Base-by-base conservation (phyloP, 1,140 invertebrate genomes). In the Caenorhabditis latens region DNA sequence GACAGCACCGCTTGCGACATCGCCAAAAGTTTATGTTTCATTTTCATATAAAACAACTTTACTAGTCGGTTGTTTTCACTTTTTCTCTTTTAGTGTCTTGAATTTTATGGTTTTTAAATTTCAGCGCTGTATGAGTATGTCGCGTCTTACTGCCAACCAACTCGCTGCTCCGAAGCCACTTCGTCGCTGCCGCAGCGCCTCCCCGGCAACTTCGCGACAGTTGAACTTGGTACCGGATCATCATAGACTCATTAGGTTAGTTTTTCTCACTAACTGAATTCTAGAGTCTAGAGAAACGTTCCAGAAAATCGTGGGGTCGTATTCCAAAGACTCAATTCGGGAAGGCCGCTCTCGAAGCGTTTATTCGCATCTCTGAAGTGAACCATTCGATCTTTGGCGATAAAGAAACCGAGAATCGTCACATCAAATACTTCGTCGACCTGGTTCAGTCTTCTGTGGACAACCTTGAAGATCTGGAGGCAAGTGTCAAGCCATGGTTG, bases 371-470 rank as follows among this genome's bases (percentile, higher is more conserved):
- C 1, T 40, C 19, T 9, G 13, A 43, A 21, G 71, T 53, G 2
- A 9, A 19, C 11, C 71, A 79, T 4, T 7, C n/a, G 4, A 79
- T 79, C n/a, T 79, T 79, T n/a, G 46, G 21, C 4, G 46, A 90
- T 63, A 32, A 40, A 14, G 84, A 83, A 19, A 71, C 75, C 8
- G 61, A 90, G 3, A 50, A 88, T n/a, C 71, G 90, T n/a, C 90
- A 90, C 58, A 83, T 88, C 42, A 65, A 84, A 42, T 89, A 90
- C 58, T 88, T 90, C 82, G 89, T 89, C 43, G 90, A 90, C 19
- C 55, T 90, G 46, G 83, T 90, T n/a, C 90, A 90, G 48, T 87
- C 65, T 9, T 82, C 87, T 40, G 87, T 90, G 2, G 90, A 91
- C n/a, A 90, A 90, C 40, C 50, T 90, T 5, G 67, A 84, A n/a